Conservation (phyloP, 2,888 invertebrate species). For the Norana najaformis region DNA sequence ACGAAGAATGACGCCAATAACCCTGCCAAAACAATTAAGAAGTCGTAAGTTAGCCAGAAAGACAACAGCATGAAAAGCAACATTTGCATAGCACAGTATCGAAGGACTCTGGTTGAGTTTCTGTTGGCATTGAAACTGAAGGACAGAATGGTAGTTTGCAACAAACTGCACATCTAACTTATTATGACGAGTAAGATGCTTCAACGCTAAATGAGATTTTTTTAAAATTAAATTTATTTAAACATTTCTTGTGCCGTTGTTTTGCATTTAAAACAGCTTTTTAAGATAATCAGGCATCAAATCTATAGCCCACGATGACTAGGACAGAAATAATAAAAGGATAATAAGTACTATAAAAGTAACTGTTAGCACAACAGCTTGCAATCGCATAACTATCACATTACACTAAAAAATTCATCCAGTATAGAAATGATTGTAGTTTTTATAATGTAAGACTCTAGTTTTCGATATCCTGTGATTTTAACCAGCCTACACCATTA, state of each 20-base stretch:
- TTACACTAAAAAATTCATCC: too few relatives aligned
- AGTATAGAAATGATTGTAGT: too few relatives aligned
- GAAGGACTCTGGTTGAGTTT: not conserved
- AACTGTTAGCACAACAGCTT: too few relatives aligned
- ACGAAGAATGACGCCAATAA: constrained; percentile 2
- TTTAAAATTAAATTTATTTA: not conserved
- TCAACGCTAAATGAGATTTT: not conserved
- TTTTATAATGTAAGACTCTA: too few relatives aligned
- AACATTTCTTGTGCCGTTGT: not conserved
- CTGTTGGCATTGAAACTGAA: not conserved
- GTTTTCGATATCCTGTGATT: too few relatives aligned
- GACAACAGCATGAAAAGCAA: not conserved
- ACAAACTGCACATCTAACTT: not conserved
- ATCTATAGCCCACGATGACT: not conserved
- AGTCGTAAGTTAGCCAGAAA: constrained; percentile 3
- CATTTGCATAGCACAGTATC: not conserved
- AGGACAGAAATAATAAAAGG: not conserved
- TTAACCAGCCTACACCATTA: too few relatives aligned
- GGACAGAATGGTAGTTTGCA: not conserved
- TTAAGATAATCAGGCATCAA: not conserved
- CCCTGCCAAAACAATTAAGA: not conserved
- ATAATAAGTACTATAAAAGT: not conserved
- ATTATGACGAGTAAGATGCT: not conserved
- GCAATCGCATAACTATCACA: too few relatives aligned
- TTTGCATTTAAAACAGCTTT: not conserved